phyloP scores from a whole-genome alignment of 92 coral and sea anemone genomes.

The Epizoanthus rinbou region DNA sequence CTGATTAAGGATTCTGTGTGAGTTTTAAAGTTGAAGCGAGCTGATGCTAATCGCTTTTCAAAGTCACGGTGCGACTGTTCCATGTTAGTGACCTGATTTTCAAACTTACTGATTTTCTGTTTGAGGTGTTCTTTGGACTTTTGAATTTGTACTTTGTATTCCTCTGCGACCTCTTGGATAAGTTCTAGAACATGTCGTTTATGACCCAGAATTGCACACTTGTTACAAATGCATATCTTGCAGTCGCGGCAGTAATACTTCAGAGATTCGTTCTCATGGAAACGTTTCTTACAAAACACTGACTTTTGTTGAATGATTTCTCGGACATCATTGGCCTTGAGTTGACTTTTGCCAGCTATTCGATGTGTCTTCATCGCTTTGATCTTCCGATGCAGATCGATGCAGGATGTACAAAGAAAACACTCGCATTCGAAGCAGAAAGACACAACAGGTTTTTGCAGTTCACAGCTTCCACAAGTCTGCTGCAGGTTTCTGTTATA shows the following conservation, averaged over 20 bases:
- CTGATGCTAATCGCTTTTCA: slow-evolving; percentile 24
- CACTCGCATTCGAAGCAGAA: slow-evolving; percentile 81
- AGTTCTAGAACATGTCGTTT: slow-evolving; percentile 51
- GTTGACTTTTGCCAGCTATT: slow-evolving; percentile 55
- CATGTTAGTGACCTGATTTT: slow-evolving; percentile 8
- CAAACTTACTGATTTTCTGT: slow-evolving; percentile 44
- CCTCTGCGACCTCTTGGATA: slow-evolving; percentile 59
- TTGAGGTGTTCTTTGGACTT: slow-evolving; percentile 56
- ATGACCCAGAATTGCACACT: slow-evolving; percentile 63
- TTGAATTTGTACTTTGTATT: slow-evolving; percentile 58
- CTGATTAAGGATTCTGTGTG: slow-evolving; percentile 56
- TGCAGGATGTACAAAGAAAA: slow-evolving; percentile 71
- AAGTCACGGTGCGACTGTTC: not conserved
- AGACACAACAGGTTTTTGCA: slow-evolving; percentile 56
- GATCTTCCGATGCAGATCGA: slow-evolving; percentile 67
- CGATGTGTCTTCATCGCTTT: slow-evolving; percentile 72
- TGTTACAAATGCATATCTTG: slow-evolving; percentile 70
- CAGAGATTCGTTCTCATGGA: slow-evolving; percentile 66
- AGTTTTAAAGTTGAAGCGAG: slow-evolving; percentile 25
- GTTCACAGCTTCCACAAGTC: slow-evolving; percentile 75
- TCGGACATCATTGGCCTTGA: slow-evolving; percentile 60
- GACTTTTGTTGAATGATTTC: slow-evolving; percentile 63
- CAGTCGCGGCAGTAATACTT: slow-evolving; percentile 68
- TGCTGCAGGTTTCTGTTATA: slow-evolving; percentile 59
- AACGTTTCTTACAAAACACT: slow-evolving; percentile 57